Evolutionary conservation across 2,888 invertebrate genomes (phyloP).

Genomic region (Pristionchus japonicus): DNA sequence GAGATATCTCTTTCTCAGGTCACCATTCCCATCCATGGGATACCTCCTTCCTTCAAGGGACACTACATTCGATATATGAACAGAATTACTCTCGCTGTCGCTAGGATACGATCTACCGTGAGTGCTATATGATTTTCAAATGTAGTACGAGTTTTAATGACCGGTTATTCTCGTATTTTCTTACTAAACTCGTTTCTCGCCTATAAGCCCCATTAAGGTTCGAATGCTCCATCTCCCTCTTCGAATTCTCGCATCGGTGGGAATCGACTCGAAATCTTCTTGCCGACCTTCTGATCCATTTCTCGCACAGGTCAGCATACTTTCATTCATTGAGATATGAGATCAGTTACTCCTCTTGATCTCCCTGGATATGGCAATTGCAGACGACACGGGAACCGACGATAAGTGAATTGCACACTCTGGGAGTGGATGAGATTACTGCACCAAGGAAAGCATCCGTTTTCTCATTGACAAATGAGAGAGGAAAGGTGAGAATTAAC

Average conservation of each 20-base stretch:
- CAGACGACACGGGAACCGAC: conserved; percentile 21
- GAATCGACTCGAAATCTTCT: not conserved
- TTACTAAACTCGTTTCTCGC: too few relatives aligned
- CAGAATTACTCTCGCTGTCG: conserved; percentile 34
- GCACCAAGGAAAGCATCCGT: conserved; percentile 57
- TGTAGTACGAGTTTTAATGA: too few relatives aligned
- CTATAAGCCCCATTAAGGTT: not conserved
- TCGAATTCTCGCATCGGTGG: conserved; percentile 17
- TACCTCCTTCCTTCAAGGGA: conserved; percentile 43
- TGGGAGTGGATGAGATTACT: conserved; percentile 65
- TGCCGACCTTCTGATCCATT: conserved; percentile 22
- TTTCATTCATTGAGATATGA: not conserved
- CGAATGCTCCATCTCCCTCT: conserved; percentile 28
- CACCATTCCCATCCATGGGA: conserved; percentile 3
- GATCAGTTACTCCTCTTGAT: not conserved
- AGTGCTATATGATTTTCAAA: too few relatives aligned
- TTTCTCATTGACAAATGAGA: conserved; percentile 51
- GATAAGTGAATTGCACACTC: conserved; percentile 51
- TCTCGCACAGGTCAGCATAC: conserved; percentile 3
- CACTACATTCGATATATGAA: conserved; percentile 40
- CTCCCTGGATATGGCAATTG: not conserved
- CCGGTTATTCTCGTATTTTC: too few relatives aligned
- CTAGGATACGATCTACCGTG: conserved; percentile 36
- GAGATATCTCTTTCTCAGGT: too few relatives aligned
- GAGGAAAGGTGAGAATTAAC: conserved; percentile 43